Evolutionary conservation across 2,888 invertebrate genomes (phyloP), one percentile per base, ranked within the genome.

Genomic region (Pachycephus smyrnensis): DNA sequence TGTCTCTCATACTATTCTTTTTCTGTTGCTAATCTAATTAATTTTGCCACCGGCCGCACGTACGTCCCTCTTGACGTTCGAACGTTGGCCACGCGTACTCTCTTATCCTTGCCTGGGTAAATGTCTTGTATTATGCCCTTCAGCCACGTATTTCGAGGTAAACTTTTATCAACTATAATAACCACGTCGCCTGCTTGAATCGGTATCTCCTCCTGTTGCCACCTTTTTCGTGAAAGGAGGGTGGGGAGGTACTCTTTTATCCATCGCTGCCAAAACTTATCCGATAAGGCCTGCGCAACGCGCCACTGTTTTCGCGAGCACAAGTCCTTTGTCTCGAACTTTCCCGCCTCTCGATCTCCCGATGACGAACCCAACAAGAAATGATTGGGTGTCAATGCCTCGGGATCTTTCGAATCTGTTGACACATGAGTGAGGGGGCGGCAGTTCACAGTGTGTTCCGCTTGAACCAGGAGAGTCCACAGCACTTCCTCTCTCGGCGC

Each of bases 351-450:
- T n/a, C n/a, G n/a, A n/a, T n/a, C n/a, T n/a, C n/a, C n/a, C n/a
- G n/a, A n/a, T n/a, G n/a, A n/a, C n/a, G n/a, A n/a, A n/a, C n/a
- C n/a, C n/a, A n/a, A n/a, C n/a, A n/a, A n/a, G n/a, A n/a, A n/a
- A 80, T 89, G 87, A 55, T 90, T 89, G 1, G 87, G 88, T 0
- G 89, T 89, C 11, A 88, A 73, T 0, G 85, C 84, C 75, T 88
- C 87, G n/a, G 84, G 80, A 15, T 87, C 84, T 3, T 77, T 75
- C 0, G 81, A 81, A 12, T 87, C 84, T 12, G 82, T 80, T 0
- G 86, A 84, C 0, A 87, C 86, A 78, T 86, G 12, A 68, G 68
- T 68, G 68, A 68, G 68, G 68, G 68, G 68, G 11, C 68, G 68
- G 11, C 12, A 11, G 15, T 68, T 68, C 11, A 68, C 68, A 68